A percentile compares a stretch with the other conserved stretches of the same genome.
These are phyloP conservation scores for Plestiodon gilberti DNA, from an alignment of 2,113 vertebrate species.

Conservation along the genomic window DNA sequence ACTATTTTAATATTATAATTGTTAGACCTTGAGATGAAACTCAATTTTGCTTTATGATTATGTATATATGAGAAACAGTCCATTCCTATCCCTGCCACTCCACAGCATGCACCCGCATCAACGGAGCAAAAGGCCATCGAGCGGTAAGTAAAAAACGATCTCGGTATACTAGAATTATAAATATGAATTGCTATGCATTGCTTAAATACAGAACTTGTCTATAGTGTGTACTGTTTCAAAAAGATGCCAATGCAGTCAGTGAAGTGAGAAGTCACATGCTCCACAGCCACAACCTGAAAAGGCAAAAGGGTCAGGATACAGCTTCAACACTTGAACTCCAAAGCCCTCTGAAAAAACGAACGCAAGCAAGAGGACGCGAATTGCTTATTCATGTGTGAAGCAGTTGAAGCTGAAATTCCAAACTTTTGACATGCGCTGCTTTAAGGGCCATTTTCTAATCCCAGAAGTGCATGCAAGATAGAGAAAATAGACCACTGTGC, in stretches of 20 bases:
- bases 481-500: slow-evolving; percentile 16
- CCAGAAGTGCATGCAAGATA: slow-evolving; percentile 22
- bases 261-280: background rate
- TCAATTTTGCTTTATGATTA: background rate
- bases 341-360: slow-evolving; percentile 14
- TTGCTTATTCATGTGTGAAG: slow-evolving; percentile 9
- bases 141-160: background rate
- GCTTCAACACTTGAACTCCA: background rate
- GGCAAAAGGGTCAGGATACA: background rate
- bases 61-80: background rate
- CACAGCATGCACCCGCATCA: too few species aligned
- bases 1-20: background rate
- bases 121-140: too few species aligned
- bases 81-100: too few species aligned
- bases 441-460: slow-evolving; percentile 42
- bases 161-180: accelerated
- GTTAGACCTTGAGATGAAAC: background rate
- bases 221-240: accelerated
- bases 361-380: slow-evolving; percentile 2
- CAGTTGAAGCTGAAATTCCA: slow-evolving; percentile 12
- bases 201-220: accelerated
- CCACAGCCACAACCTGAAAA: background rate
- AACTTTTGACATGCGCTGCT: slow-evolving; percentile 35
- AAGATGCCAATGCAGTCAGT: background rate
- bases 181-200: accelerated